phyloP scores from a whole-genome alignment of 2,797 vertebrate genomes.

The Pelochelys cantorii region DNA sequence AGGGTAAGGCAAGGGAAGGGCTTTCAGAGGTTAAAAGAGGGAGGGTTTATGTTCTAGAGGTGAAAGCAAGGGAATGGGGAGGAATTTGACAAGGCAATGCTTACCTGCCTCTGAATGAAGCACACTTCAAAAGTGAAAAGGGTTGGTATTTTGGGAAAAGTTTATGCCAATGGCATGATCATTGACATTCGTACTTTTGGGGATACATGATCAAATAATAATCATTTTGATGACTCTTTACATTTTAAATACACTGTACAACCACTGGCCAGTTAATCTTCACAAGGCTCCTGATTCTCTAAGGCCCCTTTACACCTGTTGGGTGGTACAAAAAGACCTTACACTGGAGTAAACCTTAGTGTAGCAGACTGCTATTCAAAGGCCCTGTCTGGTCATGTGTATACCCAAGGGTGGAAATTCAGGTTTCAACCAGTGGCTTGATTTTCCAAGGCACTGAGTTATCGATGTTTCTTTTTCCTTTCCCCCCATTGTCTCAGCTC shows the following conservation, averaged over 20 bases:
- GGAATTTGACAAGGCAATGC: neutral
- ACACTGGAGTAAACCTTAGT: neutral
- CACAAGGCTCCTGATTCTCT: neutral
- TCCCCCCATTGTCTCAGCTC: neutral
- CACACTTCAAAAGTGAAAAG: neutral
- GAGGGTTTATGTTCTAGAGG: neutral
- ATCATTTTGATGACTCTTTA: neutral
- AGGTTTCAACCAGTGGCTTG: neutral
- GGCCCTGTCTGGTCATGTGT: neutral
- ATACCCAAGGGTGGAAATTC: neutral
- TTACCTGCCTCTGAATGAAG: neutral
- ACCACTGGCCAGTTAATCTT: neutral
- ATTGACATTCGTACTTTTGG: too few species aligned
- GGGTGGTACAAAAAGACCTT: neutral
- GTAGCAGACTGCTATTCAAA: neutral
- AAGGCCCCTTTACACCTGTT: neutral
- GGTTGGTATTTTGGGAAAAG: neutral
- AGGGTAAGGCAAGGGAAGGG: neutral
- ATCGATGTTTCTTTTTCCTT: neutral
- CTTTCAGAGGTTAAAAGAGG: neutral
- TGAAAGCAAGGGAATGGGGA: neutral
- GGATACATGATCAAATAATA: neutral
- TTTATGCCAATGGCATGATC: neutral
- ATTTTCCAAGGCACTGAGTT: accelerated
- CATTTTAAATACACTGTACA: neutral